A percentile compares a stretch with the other conserved stretches of the same genome.
phyloP scores from a whole-genome alignment of 2,113 vertebrate genomes.

The Ictidomys tridecemlineatus region DNA sequence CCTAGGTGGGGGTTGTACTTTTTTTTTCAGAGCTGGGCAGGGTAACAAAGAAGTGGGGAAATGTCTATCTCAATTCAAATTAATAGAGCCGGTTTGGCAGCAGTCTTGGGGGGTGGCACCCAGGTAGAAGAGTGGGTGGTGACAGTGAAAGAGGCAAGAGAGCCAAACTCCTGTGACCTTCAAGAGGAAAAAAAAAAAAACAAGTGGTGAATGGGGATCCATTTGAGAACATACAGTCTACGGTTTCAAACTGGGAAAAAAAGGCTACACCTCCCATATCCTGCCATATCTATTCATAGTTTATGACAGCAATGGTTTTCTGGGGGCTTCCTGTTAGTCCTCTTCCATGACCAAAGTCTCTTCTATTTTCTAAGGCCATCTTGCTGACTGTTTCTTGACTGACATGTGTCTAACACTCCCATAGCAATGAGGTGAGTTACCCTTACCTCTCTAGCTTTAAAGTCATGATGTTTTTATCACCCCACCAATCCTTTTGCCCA shows the following conservation, averaged over 20 bases:
- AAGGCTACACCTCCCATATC: neutral
- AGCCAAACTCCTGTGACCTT: constrained; percentile 40
- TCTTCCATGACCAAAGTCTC: neutral
- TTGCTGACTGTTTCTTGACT: constrained; percentile 46
- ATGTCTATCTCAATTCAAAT: constrained; percentile 55
- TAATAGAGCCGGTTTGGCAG: constrained; percentile 55
- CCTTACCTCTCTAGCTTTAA: constrained; percentile 44
- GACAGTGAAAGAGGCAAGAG: constrained; percentile 44
- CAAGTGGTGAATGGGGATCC: neutral
- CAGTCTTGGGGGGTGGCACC: constrained; percentile 34
- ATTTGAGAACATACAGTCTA: constrained; percentile 18
- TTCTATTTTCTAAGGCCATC: constrained; percentile 24
- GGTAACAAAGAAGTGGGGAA: constrained; percentile 49
- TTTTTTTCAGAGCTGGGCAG: constrained; percentile 44
- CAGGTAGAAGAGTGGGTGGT: constrained; percentile 33
- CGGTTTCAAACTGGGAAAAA: neutral
- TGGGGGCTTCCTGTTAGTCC: neutral
- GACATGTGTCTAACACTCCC: constrained; percentile 13
- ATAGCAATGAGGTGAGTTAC: constrained; percentile 42
- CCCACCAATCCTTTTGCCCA: neutral
- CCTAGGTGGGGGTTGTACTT: neutral
- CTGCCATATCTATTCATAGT: constrained; percentile 32
- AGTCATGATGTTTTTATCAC: neutral
- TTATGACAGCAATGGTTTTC: neutral
- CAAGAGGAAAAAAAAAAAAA: neutral